Evolutionary conservation across 1,140 invertebrate species (phyloP).

Genomic region (Drosophila sulfurigaster): DNA sequence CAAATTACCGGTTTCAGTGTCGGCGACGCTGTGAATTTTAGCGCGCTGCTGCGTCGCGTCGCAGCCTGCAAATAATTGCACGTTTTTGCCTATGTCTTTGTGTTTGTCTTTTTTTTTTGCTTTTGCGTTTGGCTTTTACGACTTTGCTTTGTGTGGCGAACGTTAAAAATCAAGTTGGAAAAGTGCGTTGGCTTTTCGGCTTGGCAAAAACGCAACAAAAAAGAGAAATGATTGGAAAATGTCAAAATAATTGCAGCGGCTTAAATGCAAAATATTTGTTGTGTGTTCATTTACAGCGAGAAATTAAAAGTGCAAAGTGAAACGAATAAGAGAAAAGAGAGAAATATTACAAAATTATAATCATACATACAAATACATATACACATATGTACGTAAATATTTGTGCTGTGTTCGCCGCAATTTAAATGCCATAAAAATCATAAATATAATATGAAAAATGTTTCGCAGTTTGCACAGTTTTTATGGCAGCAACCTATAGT

Average conservation of each 20-base stretch:
- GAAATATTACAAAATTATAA: conserved; percentile 17
- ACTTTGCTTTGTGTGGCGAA: conserved; percentile 13
- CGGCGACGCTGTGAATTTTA: conserved; percentile 56
- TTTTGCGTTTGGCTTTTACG: conserved; percentile 5
- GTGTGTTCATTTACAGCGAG: background rate
- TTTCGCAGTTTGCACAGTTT: conserved; percentile 26
- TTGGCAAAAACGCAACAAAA: conserved; percentile 17
- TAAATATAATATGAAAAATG: conserved; percentile 39
- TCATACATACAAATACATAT: conserved; percentile 11
- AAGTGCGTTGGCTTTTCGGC: conserved; percentile 74
- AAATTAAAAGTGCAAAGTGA: conserved; percentile 13
- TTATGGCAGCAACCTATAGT: background rate
- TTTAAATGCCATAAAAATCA: conserved; percentile 37
- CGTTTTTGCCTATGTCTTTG: conserved; percentile 40
- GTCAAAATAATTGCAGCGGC: conserved; percentile 24
- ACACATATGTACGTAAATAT: background rate
- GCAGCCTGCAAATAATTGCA: conserved; percentile 51
- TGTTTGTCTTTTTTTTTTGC: conserved; percentile 25
- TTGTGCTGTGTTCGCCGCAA: conserved; percentile 23
- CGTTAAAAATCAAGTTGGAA: conserved; percentile 55
- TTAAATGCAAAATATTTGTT: conserved; percentile 23
- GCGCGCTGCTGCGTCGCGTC: conserved; percentile 51
- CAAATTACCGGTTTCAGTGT: conserved; percentile 68
- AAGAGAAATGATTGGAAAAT: background rate
- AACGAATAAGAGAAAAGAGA: background rate